A percentile compares a stretch with the other conserved stretches of the same genome.
Conservation (phyloP, 2,888 invertebrate species). For the Leucophenga maculata region DNA sequence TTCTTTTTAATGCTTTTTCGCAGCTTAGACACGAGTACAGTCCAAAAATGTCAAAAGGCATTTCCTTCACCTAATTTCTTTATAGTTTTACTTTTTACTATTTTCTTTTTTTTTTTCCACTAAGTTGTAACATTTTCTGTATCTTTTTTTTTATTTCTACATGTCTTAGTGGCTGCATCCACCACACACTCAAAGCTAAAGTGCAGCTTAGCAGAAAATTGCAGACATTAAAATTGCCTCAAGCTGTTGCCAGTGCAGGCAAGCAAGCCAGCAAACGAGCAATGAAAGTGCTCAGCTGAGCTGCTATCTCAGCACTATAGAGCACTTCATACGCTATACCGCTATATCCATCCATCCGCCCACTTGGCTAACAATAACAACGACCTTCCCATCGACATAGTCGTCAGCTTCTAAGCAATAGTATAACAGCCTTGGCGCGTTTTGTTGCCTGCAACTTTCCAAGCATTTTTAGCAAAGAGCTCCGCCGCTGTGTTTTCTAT, state of each 20-base stretch:
- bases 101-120: not conserved
- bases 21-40: not conserved
- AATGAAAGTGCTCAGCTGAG: constrained; percentile 11
- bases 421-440: constrained; percentile 3
- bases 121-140: constrained; percentile 24
- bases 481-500: not conserved
- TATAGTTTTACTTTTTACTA: constrained; percentile 33
- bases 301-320: constrained; percentile 2
- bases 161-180: not conserved
- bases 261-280: constrained; percentile 13
- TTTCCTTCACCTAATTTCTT: constrained; percentile 41
- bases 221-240: constrained; percentile 56
- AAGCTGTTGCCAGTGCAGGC: constrained; percentile 32
- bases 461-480: not conserved
- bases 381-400: not conserved
- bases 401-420: not conserved
- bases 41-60: constrained; percentile 26
- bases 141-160: constrained; percentile 31
- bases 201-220: constrained; percentile 52
- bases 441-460: constrained; percentile 13
- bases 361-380: constrained; percentile 2
- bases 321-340: not conserved
- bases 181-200: constrained; percentile 40
- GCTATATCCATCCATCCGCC: no score
- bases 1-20: no score